These are phyloP conservation scores for Argyrosomus regius DNA, from an alignment of 2,797 vertebrate genomes.

Conservation along the genomic window DNA sequence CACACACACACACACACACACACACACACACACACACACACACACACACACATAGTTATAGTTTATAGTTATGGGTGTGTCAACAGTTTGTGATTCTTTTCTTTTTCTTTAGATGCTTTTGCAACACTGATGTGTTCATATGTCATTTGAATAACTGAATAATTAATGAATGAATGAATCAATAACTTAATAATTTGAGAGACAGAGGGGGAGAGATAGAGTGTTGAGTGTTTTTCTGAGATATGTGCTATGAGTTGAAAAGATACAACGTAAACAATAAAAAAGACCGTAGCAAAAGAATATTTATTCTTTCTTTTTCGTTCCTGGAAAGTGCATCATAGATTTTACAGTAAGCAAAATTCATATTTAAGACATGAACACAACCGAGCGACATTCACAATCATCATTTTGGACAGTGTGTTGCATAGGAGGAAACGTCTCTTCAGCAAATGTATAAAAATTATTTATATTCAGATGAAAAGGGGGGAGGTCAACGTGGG, in stretches of 20 bases:
- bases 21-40: not conserved
- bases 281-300: constrained; percentile 81
- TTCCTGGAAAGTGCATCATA: constrained; percentile 89
- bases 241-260: not conserved
- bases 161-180: not conserved
- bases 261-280: not conserved
- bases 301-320: constrained; percentile 85
- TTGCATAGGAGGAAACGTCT: constrained; percentile 85
- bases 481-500: constrained; percentile 80
- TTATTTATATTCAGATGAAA: constrained; percentile 86
- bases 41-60: not conserved
- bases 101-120: not conserved
- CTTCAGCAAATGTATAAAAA: constrained; percentile 89
- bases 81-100: not conserved
- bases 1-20: not conserved
- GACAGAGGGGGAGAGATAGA: not conserved
- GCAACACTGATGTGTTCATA: not conserved
- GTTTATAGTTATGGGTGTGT: not conserved
- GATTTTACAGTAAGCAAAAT: constrained; percentile 89
- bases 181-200: too few relatives aligned
- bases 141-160: not conserved
- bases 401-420: constrained; percentile 86
- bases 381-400: constrained; percentile 87
- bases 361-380: constrained; percentile 91
- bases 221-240: not conserved